A percentile compares a stretch with the other conserved stretches of the same genome.
phyloP scores from a whole-genome alignment of 2,888 invertebrate genomes.

The Troilus luridus region DNA sequence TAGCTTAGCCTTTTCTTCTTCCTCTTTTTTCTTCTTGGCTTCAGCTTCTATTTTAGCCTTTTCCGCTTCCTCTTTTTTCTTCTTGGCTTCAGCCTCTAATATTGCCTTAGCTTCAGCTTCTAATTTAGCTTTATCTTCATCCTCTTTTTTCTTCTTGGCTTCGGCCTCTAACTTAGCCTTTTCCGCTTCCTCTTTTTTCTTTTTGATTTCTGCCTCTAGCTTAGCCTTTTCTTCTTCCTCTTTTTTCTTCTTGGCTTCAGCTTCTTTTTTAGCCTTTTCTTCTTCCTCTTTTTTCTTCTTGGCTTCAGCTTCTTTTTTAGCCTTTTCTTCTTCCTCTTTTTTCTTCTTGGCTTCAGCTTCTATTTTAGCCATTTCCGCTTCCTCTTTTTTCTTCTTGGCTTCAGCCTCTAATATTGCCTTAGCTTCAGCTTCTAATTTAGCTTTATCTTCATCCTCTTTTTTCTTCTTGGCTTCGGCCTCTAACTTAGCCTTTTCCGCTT shows the following conservation, averaged over 20 bases:
- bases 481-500: constrained; percentile 61
- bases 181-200: constrained; percentile 63
- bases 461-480: neutral
- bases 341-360: constrained; percentile 33
- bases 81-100: constrained; percentile 61
- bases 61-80: constrained; percentile 62
- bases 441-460: constrained; percentile 28
- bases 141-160: neutral
- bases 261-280: constrained; percentile 59
- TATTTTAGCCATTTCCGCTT: constrained; percentile 15
- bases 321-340: constrained; percentile 49
- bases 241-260: constrained; percentile 58
- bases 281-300: constrained; percentile 61
- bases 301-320: constrained; percentile 53
- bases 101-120: constrained; percentile 55
- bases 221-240: constrained; percentile 62
- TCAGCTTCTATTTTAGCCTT: constrained; percentile 57
- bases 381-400: constrained; percentile 40
- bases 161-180: constrained; percentile 56
- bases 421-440: constrained; percentile 52
- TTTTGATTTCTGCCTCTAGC: constrained; percentile 62
- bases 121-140: constrained; percentile 39
- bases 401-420: constrained; percentile 60
- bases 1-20: constrained; percentile 62
- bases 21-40: constrained; percentile 61